Conservation (phyloP, 2,113 vertebrate genomes). For the Macrotus californicus region DNA sequence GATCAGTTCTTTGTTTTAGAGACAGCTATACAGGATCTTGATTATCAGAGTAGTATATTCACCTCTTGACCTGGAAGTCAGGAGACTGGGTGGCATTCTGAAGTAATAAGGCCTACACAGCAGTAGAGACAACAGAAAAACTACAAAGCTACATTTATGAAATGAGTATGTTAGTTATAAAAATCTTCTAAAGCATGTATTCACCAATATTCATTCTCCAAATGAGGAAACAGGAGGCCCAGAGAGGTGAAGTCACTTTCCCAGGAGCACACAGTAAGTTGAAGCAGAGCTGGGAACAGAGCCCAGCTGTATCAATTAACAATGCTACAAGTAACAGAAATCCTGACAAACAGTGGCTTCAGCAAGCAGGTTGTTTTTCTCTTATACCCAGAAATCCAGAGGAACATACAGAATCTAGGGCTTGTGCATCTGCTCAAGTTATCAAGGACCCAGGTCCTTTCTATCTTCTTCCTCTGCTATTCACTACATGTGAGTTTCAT, state of each 20-base stretch:
- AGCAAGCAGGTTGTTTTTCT: neutral
- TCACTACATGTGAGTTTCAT: neutral
- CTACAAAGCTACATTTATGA: neutral
- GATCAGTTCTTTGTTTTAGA: neutral
- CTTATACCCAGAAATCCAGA: neutral
- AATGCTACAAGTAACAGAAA: slow-evolving; percentile 26
- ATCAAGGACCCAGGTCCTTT: neutral
- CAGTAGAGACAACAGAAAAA: neutral
- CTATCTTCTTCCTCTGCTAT: neutral
- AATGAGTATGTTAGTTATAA: neutral
- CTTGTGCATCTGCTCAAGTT: neutral
- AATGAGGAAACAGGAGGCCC: neutral
- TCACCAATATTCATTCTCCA: neutral
- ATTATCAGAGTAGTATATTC: neutral
- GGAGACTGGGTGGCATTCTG: neutral
- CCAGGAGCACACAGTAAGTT: neutral
- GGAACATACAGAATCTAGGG: neutral
- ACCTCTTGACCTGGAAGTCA: neutral
- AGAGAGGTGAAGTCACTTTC: neutral
- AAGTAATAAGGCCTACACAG: neutral
- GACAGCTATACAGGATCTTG: neutral
- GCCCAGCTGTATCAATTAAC: neutral
- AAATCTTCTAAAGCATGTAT: neutral
- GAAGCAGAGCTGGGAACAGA: neutral
- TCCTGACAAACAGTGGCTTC: neutral